Evolutionary conservation across 2,888 invertebrate genomes (phyloP), one percentile per base, ranked within the genome.

Genomic region (Lacanobia wlatinum): DNA sequence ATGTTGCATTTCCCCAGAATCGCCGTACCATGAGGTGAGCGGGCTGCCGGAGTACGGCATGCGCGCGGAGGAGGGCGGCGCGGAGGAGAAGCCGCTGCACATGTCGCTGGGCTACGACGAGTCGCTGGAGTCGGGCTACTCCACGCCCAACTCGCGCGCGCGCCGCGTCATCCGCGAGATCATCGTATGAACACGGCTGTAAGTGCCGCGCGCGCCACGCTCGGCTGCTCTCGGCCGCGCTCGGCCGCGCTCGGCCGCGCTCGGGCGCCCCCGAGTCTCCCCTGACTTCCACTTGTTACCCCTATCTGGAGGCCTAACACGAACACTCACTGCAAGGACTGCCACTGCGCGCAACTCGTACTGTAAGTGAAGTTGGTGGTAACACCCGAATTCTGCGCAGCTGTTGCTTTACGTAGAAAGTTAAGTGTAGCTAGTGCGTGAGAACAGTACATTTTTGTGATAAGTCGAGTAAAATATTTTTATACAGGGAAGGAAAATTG

Each of bases 101-200:
- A 97, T 98, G 94, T 98, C 98, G 76, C 97, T 98, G 87, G 98
- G 98, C 92, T 99, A 99, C 95, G 99, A 99, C 96, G 99, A 99
- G 96, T 98, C 98, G 87, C 97, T 98, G 67, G 99, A 99, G 96
- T 98, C 98, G 80, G 99, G 99, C 69, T 99, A 99, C 95, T 99
- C 99, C 83, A 99, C 99, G 86, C 99, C 99, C 80, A 99, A 99
- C 96, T 98, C 98, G 89, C 97, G 99, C 92, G 98, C 98, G 90
- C 97, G 99, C 87, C 97, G 99, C 92, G 98, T 99, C 94, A 99
- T 99, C 91, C 97, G 99, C 88, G 99, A 99, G 96, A 99, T 99
- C 94, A 99, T 99, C 94, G 99, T 99, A 90, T 98, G 97, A 97
- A 85, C 83, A 61, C 72, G 79, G 83, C 85, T 85, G 69, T 87